Conservation (phyloP, 2,888 invertebrate species). For the Salticus scenicus region DNA sequence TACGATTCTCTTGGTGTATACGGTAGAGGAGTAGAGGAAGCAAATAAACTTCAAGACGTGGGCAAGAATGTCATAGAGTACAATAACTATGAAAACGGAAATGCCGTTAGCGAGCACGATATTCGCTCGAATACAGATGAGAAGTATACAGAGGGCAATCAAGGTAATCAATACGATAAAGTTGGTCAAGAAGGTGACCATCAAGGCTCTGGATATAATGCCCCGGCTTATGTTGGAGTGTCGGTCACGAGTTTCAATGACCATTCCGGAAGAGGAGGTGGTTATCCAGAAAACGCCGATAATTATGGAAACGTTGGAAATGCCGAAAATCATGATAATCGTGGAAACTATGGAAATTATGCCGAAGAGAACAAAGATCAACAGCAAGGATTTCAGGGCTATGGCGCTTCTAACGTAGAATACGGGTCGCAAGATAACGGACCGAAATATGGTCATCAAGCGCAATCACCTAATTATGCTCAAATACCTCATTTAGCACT, state of each 20-base stretch:
- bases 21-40: slow-evolving; percentile 36
- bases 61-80: background rate
- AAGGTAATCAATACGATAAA: background rate
- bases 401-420: background rate
- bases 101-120: background rate
- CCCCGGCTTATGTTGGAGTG: slow-evolving; percentile 42
- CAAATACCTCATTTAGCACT: slow-evolving; percentile 25
- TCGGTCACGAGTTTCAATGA: slow-evolving; percentile 50
- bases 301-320: background rate
- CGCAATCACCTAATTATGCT: slow-evolving; percentile 16
- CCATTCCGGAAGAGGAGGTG: slow-evolving; percentile 49
- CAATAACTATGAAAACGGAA: slow-evolving; percentile 2
- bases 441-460: slow-evolving; percentile 21
- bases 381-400: slow-evolving; percentile 20
- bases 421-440: background rate
- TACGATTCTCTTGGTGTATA: slow-evolving; percentile 22
- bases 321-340: slow-evolving; percentile 17
- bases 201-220: background rate
- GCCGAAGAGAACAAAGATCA: slow-evolving; percentile 17
- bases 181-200: background rate
- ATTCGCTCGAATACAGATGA: too few relatives aligned
- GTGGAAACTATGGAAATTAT: slow-evolving; percentile 21
- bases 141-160: slow-evolving; percentile 14
- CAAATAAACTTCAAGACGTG: slow-evolving; percentile 1
- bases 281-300: slow-evolving; percentile 9